Percentiles rank a stretch among this genome's conserved stretches.
Evolutionary conservation across 2,113 vertebrate genomes (phyloP).

Genomic region (Sinocyclocheilus maitianheensis): DNA sequence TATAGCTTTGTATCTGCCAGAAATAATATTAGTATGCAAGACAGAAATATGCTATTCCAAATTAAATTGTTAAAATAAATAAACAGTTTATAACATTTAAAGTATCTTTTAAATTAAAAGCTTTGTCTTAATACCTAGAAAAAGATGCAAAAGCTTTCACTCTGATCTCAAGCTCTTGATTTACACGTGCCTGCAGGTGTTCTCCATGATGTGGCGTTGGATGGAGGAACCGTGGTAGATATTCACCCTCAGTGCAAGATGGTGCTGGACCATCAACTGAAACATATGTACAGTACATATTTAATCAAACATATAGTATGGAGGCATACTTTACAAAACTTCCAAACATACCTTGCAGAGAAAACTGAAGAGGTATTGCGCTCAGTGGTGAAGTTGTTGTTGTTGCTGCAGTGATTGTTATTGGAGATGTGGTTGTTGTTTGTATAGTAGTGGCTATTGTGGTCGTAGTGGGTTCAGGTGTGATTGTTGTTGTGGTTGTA

Average conservation of each 20-base stretch:
- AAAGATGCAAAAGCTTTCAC: slow-evolving; percentile 59
- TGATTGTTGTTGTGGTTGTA: not conserved
- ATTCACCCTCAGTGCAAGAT: slow-evolving; percentile 66
- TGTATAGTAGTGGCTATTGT: not conserved
- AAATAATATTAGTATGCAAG: not conserved
- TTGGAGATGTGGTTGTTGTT: not conserved
- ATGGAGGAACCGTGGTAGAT: slow-evolving; percentile 59
- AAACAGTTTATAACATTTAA: not conserved
- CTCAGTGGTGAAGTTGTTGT: slow-evolving; percentile 50
- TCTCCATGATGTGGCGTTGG: slow-evolving; percentile 66
- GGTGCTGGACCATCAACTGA: slow-evolving; percentile 64
- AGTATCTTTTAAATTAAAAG: not conserved
- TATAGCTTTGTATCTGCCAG: not conserved
- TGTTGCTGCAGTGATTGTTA: not conserved
- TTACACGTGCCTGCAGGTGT: slow-evolving; percentile 51
- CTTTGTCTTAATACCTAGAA: slow-evolving; percentile 53
- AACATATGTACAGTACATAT: not conserved
- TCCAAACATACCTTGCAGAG: slow-evolving; percentile 61
- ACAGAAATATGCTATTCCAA: not conserved
- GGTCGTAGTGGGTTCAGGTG: not conserved
- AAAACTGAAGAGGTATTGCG: slow-evolving; percentile 69
- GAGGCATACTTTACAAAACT: not conserved
- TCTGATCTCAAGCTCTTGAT: slow-evolving; percentile 65
- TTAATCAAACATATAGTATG: not conserved
- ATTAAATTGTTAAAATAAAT: not conserved